Base-by-base conservation (phyloP, 2,113 vertebrate genomes). In the Oxyura jamaicensis region DNA sequence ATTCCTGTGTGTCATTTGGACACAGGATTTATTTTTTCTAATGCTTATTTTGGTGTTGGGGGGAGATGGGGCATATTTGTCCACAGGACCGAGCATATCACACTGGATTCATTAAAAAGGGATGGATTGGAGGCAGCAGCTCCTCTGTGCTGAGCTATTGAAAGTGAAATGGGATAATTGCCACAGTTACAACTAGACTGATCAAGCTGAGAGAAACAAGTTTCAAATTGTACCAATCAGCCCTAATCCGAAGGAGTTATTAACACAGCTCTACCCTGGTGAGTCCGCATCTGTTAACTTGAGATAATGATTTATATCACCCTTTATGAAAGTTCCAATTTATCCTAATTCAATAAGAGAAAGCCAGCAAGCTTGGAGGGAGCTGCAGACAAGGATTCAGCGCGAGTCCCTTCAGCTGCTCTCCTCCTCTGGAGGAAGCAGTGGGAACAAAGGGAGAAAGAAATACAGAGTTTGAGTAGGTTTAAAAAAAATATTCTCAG, bases 201-300 rank as follows among this genome's bases (percentile, higher is more conserved):
- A 98, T 98, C 98, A 98, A 98, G 98, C 98, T 98, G 98, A 97
- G 98, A 98, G 98, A 98, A 98, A 98, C 98, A 98, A 98, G 97
- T 98, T 98, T 98, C 97, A 98, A 98, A 98, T 98, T 97, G 98
- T 98, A 98, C 97, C 98, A 98, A 98, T 98, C 98, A 98, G 97
- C 97, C 97, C 97, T 98, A 98, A 98, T 98, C 98, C 94, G 75
- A 97, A 97, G 97, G 98, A 97, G 98, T 98, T 98, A 98, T 98
- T 98, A 98, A 97, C 98, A 97, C 97, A 95, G 97, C 95, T 98
- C 98, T 97, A 98, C 86, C 98, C 98, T 98, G 98, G 97, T 97
- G 98, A 93, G 98, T 84, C 97, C 14, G 77, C 98, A 98, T 98
- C 98, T 98, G 98, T 97, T 98, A 98, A 98, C 97, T 97, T 53